A percentile compares a stretch with the other conserved stretches of the same genome.
These are phyloP conservation scores for Dasypus novemcinctus DNA, from an alignment of 2,113 vertebrate species.

Conservation along the genomic window DNA sequence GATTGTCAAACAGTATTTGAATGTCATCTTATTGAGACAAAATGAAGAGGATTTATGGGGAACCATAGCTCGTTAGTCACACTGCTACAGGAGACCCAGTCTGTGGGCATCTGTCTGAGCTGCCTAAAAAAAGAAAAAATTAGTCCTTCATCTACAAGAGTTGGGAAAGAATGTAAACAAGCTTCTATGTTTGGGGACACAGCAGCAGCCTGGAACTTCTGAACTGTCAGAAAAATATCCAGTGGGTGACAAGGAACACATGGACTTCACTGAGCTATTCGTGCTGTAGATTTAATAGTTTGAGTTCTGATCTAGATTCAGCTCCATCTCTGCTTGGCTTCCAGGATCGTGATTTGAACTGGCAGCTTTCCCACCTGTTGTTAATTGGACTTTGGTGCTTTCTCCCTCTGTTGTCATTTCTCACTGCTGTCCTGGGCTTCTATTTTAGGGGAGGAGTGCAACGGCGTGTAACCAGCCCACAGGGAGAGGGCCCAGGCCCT, in stretches of 20 bases:
- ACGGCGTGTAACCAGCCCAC: neutral
- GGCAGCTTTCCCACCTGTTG: slow-evolving; percentile 45
- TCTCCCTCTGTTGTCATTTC: slow-evolving; percentile 54
- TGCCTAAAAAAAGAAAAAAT: neutral
- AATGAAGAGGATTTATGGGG: neutral
- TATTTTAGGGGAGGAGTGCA: neutral
- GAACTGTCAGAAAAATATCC: slow-evolving; percentile 44
- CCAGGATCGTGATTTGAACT: slow-evolving; percentile 47
- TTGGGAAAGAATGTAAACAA: slow-evolving; percentile 4
- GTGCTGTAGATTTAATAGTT: neutral
- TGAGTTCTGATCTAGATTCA: neutral
- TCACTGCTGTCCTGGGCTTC: slow-evolving; percentile 43
- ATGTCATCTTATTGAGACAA: slow-evolving; percentile 30
- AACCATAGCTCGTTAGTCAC: neutral
- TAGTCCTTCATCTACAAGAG: neutral
- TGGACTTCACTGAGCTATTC: neutral
- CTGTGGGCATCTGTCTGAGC: neutral
- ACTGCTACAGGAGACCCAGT: neutral
- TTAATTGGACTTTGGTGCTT: neutral
- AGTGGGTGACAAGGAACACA: slow-evolving; percentile 47
- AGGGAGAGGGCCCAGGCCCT: neutral
- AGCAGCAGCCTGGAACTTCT: slow-evolving; percentile 7
- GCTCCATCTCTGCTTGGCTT: neutral
- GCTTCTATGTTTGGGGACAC: neutral
- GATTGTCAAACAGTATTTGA: slow-evolving; percentile 37